phyloP scores from a whole-genome alignment of 2,797 vertebrate genomes.

The Poeciliopsis infans region DNA sequence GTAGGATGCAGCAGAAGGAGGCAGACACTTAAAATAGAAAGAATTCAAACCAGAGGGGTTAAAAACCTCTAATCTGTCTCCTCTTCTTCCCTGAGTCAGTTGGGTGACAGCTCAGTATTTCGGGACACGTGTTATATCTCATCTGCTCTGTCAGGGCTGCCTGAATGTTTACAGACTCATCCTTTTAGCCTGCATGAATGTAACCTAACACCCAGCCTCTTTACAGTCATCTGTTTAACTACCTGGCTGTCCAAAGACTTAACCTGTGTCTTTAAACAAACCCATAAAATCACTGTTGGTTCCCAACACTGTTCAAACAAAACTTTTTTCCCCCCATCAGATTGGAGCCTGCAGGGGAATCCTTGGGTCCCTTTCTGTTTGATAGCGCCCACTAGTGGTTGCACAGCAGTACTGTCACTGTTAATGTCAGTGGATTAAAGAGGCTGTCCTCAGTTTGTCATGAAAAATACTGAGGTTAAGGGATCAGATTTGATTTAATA shows the following conservation, averaged over 20 bases:
- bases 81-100: constrained; percentile 9
- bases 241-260: constrained; percentile 64
- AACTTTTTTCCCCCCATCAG: constrained; percentile 30
- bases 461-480: background rate
- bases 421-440: background rate
- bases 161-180: constrained; percentile 57
- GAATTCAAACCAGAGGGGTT: constrained; percentile 2
- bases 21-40: constrained; percentile 28
- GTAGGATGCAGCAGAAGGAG: constrained; percentile 13
- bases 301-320: constrained; percentile 70
- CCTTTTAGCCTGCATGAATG: constrained; percentile 58
- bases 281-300: constrained; percentile 69
- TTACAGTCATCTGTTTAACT: constrained; percentile 68
- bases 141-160: constrained; percentile 33
- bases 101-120: constrained; percentile 20
- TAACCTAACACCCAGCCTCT: constrained; percentile 54
- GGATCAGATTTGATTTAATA: background rate
- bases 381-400: constrained; percentile 80
- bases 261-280: constrained; percentile 77
- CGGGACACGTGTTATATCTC: constrained; percentile 25
- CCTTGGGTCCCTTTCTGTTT: constrained; percentile 52
- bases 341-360: constrained; percentile 40
- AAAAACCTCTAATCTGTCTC: constrained; percentile 9
- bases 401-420: constrained; percentile 27
- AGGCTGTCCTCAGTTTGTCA: background rate